These are phyloP conservation scores for Dicrurus megarhynchus DNA, from an alignment of 2,113 vertebrate species.

Conservation along the genomic window DNA sequence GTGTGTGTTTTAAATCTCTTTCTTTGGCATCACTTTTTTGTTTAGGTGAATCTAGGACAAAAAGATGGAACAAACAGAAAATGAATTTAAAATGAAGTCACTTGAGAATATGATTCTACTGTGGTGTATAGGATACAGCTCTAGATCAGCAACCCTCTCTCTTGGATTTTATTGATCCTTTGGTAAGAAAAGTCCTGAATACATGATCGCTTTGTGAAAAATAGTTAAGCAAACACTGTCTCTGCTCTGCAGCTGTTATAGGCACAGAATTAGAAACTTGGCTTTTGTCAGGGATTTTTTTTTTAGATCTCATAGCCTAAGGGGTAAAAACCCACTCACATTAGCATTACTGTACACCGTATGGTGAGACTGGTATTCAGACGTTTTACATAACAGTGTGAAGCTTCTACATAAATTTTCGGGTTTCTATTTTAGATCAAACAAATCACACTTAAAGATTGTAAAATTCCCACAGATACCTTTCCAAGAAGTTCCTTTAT, in stretches of 20 bases:
- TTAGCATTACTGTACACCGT: background rate
- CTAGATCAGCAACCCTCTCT: background rate
- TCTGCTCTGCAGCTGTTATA: background rate
- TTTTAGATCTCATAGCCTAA: background rate
- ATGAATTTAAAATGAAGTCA: background rate
- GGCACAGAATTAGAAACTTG: background rate
- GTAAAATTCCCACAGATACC: background rate
- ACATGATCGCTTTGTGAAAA: background rate
- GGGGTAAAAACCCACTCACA: background rate
- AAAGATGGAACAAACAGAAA: background rate
- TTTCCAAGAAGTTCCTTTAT: slow-evolving; percentile 13
- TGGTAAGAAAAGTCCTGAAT: background rate
- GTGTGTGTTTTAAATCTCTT: background rate
- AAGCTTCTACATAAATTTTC: background rate
- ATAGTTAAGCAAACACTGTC: background rate
- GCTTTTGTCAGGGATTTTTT: background rate
- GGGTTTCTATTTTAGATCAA: background rate
- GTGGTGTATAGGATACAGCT: background rate
- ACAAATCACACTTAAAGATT: background rate
- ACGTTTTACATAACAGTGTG: background rate
- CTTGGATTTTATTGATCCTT: background rate
- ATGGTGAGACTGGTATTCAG: background rate
- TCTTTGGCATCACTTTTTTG: background rate
- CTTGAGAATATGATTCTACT: background rate
- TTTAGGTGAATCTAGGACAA: background rate